These are phyloP conservation scores for Emberiza fucata DNA, from an alignment of 2,113 vertebrate genomes.

Conservation along the genomic window DNA sequence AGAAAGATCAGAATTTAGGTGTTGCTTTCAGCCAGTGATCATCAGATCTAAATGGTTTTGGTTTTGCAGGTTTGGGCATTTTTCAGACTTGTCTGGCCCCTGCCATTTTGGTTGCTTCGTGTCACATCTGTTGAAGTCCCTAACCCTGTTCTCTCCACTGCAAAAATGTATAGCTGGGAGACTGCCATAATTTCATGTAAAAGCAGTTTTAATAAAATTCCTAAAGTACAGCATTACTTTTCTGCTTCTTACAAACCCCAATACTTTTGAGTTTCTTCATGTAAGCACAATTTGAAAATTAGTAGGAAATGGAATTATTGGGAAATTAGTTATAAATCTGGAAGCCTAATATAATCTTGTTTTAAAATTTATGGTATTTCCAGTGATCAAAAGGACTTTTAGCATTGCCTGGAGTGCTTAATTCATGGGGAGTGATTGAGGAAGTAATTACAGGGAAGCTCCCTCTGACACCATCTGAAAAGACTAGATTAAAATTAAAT, in stretches of 20 bases:
- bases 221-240: constrained; percentile 18
- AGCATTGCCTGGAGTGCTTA: constrained; percentile 66
- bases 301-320: constrained; percentile 56
- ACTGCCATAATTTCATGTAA: neutral
- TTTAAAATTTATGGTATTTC: constrained; percentile 68
- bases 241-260: constrained; percentile 11
- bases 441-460: constrained; percentile 69
- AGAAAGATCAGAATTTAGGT: neutral
- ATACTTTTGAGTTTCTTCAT: constrained; percentile 16
- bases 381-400: constrained; percentile 69
- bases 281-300: constrained; percentile 42
- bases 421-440: constrained; percentile 65
- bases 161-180: neutral
- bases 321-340: constrained; percentile 60
- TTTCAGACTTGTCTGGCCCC: neutral
- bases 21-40: neutral
- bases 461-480: constrained; percentile 56
- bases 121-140: neutral
- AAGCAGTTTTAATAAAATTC: constrained; percentile 46
- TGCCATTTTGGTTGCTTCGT: neutral
- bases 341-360: constrained; percentile 49
- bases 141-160: neutral
- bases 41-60: neutral
- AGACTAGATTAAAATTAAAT: constrained; percentile 64
- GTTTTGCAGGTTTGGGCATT: neutral